Percentiles rank a stretch among this genome's conserved stretches.
phyloP scores from a whole-genome alignment of 2,888 invertebrate genomes.

The Ormia ochracea region DNA sequence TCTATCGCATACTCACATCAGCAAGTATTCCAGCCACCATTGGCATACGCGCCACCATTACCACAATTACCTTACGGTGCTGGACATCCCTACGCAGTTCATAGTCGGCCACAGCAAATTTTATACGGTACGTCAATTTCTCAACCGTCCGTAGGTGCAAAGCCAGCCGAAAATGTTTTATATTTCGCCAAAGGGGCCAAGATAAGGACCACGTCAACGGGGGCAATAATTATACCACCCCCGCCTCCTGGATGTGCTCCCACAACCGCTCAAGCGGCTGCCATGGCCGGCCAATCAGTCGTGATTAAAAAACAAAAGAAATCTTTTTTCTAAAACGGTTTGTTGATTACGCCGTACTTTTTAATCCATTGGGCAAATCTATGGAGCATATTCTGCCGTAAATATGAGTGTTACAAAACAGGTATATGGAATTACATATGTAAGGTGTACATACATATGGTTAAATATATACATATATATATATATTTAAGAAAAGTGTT shows the following conservation, averaged over 20 bases:
- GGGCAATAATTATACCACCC: conserved; percentile 73
- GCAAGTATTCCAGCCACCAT: conserved; percentile 32
- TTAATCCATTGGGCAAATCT: too few relatives aligned
- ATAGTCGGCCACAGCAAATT: conserved; percentile 56
- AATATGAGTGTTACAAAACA: too few relatives aligned
- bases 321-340: conserved; percentile 71
- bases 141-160: background rate
- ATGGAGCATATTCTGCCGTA: too few relatives aligned
- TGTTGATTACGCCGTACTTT: too few relatives aligned
- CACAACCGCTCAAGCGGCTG: conserved; percentile 74
- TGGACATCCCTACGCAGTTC: conserved; percentile 53
- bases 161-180: conserved; percentile 57
- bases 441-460: too few relatives aligned
- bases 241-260: conserved; percentile 76
- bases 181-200: conserved; percentile 69
- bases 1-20: conserved; percentile 23
- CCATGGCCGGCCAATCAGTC: conserved; percentile 74
- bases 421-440: too few relatives aligned
- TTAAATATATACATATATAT: too few relatives aligned
- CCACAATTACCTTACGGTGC: conserved; percentile 42
- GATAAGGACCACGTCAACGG: conserved; percentile 67
- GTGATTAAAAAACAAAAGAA: conserved; percentile 70
- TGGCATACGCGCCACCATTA: conserved; percentile 13
- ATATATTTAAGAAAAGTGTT: too few relatives aligned
- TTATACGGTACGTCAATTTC: conserved; percentile 39